These are phyloP conservation scores for Fundulus diaphanus DNA, from an alignment of 2,797 vertebrate species.

Conservation along the genomic window DNA sequence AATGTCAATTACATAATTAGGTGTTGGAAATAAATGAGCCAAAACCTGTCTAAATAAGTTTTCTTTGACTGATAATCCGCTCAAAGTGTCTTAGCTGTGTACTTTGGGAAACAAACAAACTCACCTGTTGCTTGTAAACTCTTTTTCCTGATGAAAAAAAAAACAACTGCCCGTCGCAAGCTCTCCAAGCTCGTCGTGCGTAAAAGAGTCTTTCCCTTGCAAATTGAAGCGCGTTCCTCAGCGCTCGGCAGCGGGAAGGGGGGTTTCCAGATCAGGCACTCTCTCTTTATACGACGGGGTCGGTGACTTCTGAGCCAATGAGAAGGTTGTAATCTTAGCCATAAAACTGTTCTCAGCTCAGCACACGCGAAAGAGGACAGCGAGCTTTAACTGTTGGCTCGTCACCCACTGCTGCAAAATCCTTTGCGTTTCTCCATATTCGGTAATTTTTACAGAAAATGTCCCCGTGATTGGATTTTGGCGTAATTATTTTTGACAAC, in stretches of 20 bases:
- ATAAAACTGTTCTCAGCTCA: constrained; percentile 35
- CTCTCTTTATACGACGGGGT: constrained; percentile 67
- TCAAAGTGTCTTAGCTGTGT: background rate
- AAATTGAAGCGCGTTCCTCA: constrained; percentile 34
- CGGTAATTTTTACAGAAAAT: constrained; percentile 5
- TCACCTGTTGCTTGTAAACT: constrained; percentile 60
- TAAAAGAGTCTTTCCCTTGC: constrained; percentile 45
- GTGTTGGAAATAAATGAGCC: background rate
- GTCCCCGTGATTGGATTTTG: constrained; percentile 35
- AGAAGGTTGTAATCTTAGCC: constrained; percentile 59
- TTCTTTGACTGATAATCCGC: background rate
- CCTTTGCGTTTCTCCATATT: constrained; percentile 9
- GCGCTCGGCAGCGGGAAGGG: constrained; percentile 39
- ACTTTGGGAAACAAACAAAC: constrained; percentile 11
- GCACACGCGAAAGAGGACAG: background rate
- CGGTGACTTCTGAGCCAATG: constrained; percentile 76
- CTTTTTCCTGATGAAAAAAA: constrained; percentile 1
- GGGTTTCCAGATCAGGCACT: constrained; percentile 34
- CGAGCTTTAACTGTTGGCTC: constrained; percentile 25
- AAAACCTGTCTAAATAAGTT: constrained; percentile 41
- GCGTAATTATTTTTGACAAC: constrained; percentile 5
- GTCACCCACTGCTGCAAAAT: constrained; percentile 38
- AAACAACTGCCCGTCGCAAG: background rate
- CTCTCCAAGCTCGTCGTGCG: constrained; percentile 59
- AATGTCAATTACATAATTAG: background rate